Evolutionary conservation across 2,113 vertebrate genomes (phyloP).

Genomic region (Origma solitaria): DNA sequence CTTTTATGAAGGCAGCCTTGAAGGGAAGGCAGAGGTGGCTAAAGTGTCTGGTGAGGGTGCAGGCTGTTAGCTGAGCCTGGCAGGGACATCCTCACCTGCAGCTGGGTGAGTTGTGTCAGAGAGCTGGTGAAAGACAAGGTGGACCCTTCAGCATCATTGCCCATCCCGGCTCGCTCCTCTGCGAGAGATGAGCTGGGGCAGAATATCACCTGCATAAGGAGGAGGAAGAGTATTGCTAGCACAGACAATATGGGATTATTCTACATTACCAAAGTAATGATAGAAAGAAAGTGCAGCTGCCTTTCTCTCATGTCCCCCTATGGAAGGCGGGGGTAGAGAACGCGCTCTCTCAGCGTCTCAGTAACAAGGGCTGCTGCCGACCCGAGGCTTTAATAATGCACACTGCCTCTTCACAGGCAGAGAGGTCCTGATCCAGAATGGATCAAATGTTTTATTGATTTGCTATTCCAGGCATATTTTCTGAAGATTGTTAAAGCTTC

Average conservation of each 20-base stretch:
- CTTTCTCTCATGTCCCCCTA: background rate
- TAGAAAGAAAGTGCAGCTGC: background rate
- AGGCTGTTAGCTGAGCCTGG: background rate
- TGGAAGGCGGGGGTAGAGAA: background rate
- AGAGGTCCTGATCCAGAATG: background rate
- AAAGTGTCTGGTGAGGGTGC: background rate
- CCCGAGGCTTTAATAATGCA: background rate
- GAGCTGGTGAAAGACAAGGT: background rate
- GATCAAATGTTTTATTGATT: constrained; percentile 7
- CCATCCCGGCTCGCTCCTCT: rapidly evolving
- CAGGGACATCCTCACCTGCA: background rate
- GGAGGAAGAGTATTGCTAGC: background rate
- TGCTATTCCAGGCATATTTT: background rate
- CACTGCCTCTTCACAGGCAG: background rate
- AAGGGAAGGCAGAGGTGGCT: background rate
- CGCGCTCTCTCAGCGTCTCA: background rate
- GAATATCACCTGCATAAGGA: background rate
- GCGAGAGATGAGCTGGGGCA: background rate
- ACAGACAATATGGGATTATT: background rate
- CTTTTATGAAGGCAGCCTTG: background rate
- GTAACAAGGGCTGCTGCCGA: background rate
- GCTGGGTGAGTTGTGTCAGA: background rate
- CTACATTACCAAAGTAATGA: background rate
- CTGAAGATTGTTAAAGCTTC: background rate
- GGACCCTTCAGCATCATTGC: background rate